Evolutionary conservation across 2,113 vertebrate genomes (phyloP).

Genomic region (Toxotes jaculatrix): DNA sequence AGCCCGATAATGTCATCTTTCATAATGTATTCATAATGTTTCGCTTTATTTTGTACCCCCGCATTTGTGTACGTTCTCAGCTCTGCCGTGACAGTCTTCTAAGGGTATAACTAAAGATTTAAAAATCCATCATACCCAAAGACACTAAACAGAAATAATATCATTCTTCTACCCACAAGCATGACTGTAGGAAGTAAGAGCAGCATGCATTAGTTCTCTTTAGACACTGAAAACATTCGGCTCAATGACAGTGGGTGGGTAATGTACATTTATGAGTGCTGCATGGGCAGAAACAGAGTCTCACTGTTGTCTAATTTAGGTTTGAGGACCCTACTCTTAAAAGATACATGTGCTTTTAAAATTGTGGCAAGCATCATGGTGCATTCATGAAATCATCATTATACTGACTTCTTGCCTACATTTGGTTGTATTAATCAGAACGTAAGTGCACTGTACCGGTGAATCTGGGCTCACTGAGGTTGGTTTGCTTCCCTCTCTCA

Average conservation of each 20-base stretch:
- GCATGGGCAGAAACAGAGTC: constrained; percentile 32
- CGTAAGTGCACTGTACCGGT: not conserved
- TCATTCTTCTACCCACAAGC: constrained; percentile 38
- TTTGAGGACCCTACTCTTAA: constrained; percentile 34
- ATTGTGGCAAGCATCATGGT: not conserved
- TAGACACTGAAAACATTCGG: constrained; percentile 27
- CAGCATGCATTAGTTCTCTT: constrained; percentile 44
- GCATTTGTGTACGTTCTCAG: constrained; percentile 19
- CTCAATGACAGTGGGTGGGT: constrained; percentile 50
- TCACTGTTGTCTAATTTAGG: constrained; percentile 20
- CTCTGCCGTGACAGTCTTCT: constrained; percentile 16
- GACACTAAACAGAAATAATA: constrained; percentile 39
- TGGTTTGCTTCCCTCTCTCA: constrained; percentile 11
- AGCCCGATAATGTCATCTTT: constrained; percentile 13
- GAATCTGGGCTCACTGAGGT: constrained; percentile 4
- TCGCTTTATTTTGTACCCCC: constrained; percentile 3
- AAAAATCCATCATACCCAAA: constrained; percentile 43
- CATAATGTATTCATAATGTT: constrained; percentile 10
- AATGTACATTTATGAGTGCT: constrained; percentile 40
- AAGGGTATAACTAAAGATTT: constrained; percentile 24
- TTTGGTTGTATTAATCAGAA: constrained; percentile 17
- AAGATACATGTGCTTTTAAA: constrained; percentile 18
- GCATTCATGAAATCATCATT: constrained; percentile 10
- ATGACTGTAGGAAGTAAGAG: constrained; percentile 17
- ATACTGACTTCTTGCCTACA: not conserved